Percentiles rank a stretch among this genome's conserved stretches.
phyloP scores from a whole-genome alignment of 2,888 invertebrate genomes.

The Hyposoter dolosus region DNA sequence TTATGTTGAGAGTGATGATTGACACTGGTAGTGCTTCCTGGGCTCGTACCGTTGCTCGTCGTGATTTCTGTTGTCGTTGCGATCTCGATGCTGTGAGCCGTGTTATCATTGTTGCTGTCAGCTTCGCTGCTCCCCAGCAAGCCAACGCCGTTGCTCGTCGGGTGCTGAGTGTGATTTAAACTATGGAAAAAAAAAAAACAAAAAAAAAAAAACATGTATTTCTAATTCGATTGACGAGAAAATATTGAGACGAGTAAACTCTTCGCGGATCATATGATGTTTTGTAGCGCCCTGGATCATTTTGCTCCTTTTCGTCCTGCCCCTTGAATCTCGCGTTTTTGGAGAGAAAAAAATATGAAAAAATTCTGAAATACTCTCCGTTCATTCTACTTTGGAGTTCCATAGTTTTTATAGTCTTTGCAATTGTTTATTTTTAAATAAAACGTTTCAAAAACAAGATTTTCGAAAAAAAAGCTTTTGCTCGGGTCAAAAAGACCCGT shows the following conservation, averaged over 20 bases:
- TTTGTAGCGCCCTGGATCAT: too few species aligned
- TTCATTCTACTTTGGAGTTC: too few species aligned
- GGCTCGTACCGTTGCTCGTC: slow-evolving; percentile 51
- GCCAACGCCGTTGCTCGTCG: slow-evolving; percentile 74
- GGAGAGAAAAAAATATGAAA: too few species aligned
- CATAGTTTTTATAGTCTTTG: too few species aligned
- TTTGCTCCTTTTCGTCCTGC: too few species aligned
- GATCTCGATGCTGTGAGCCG: slow-evolving; percentile 44
- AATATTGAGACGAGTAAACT: too few species aligned
- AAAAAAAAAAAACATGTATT: too few species aligned
- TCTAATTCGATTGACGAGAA: too few species aligned
- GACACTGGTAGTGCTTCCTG: slow-evolving; percentile 45
- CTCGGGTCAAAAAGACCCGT: background rate
- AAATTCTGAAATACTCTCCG: too few species aligned
- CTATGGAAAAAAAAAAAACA: slow-evolving; percentile 71
- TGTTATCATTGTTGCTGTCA: slow-evolving; percentile 78
- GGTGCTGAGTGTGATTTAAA: slow-evolving; percentile 74
- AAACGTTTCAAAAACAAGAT: background rate
- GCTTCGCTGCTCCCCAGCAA: slow-evolving; percentile 73
- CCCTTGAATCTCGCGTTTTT: too few species aligned
- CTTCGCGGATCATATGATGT: too few species aligned
- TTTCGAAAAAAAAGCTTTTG: background rate
- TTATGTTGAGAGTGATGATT: slow-evolving; percentile 48
- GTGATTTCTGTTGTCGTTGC: slow-evolving; percentile 42
- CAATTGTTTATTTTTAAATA: too few species aligned